phyloP scores from a whole-genome alignment of 2,113 vertebrate genomes.

The Laterallus jamaicensis region DNA sequence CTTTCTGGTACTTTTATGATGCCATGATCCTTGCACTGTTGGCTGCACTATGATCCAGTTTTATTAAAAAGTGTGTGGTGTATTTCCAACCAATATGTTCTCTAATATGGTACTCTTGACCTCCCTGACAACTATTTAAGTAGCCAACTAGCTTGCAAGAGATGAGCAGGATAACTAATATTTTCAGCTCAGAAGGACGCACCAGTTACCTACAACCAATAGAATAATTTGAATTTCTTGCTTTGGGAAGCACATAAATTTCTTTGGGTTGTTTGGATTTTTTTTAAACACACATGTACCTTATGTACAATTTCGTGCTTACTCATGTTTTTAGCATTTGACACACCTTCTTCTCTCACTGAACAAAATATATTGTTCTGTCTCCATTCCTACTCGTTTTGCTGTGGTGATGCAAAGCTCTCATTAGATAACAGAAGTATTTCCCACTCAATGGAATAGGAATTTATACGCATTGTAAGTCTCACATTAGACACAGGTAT shows the following conservation, averaged over 20 bases:
- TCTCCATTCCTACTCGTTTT: background rate
- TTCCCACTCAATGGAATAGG: background rate
- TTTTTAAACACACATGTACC: rapidly evolving
- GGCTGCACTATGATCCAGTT: background rate
- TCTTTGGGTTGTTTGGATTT: background rate
- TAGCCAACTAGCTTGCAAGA: background rate
- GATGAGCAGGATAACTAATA: background rate
- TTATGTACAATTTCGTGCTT: background rate
- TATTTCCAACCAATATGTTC: background rate
- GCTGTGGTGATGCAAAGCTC: background rate
- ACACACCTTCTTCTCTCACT: background rate
- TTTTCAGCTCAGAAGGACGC: background rate
- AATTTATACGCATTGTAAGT: background rate
- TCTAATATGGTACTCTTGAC: background rate
- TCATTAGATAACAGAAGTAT: background rate
- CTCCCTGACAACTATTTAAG: background rate
- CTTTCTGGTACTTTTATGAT: background rate
- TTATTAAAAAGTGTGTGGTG: background rate
- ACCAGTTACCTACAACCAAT: background rate
- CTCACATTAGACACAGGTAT: background rate
- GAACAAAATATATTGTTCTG: background rate
- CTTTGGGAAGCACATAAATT: background rate
- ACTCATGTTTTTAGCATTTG: background rate
- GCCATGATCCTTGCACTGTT: background rate
- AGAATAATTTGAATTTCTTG: background rate